Percentiles rank a stretch among this genome's conserved stretches.
phyloP scores from a whole-genome alignment of 1,140 invertebrate genomes.

The Phymastichus coffea region DNA sequence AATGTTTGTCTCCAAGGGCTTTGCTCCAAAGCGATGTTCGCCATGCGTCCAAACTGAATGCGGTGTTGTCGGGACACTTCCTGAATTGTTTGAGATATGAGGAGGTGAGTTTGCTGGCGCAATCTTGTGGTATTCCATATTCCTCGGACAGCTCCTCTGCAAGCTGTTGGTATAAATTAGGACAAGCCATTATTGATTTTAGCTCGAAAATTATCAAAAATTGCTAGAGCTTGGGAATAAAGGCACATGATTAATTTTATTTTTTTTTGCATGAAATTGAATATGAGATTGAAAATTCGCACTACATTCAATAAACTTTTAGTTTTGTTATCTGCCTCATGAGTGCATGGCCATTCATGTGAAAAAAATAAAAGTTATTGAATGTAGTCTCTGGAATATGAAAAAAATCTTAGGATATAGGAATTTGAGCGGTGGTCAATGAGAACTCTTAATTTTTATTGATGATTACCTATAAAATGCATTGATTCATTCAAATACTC shows the following conservation, averaged over 20 bases:
- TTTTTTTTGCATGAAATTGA: conserved; percentile 13
- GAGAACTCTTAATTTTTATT: conserved; percentile 55
- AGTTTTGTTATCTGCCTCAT: background rate
- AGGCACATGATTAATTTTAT: conserved; percentile 13
- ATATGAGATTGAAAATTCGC: conserved; percentile 19
- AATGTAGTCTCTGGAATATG: conserved; percentile 32
- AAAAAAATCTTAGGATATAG: conserved; percentile 22
- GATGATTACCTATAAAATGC: conserved; percentile 58
- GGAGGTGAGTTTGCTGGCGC: conserved; percentile 62
- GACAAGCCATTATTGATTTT: conserved; percentile 26
- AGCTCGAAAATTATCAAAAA: too few species aligned
- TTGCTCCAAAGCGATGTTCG: conserved; percentile 72
- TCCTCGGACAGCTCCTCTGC: conserved; percentile 67
- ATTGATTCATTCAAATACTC: conserved; percentile 57
- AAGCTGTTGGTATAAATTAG: conserved; percentile 60
- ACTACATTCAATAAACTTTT: conserved; percentile 15
- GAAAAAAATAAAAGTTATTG: conserved; percentile 18
- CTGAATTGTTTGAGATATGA: conserved; percentile 73
- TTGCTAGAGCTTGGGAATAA: conserved; percentile 14
- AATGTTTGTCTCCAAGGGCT: conserved; percentile 72
- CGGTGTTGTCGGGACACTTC: conserved; percentile 73
- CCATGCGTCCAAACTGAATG: conserved; percentile 72
- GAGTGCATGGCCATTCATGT: background rate
- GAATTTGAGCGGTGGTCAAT: conserved; percentile 34
- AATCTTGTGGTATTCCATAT: conserved; percentile 65